Conservation (phyloP, 2,113 vertebrate genomes). For the Pollimyrus isidori region DNA sequence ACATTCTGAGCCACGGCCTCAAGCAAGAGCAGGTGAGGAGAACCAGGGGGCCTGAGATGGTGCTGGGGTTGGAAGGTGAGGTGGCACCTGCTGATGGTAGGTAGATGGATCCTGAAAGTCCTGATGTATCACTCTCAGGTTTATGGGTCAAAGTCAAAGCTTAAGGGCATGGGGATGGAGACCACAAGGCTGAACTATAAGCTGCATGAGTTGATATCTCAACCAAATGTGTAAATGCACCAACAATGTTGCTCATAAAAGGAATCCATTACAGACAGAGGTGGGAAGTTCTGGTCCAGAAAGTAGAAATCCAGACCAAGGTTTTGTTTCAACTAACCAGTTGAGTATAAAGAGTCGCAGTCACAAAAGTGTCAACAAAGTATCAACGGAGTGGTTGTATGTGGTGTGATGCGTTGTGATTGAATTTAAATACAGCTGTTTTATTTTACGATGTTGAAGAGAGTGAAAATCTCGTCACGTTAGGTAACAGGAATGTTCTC, state of each 20-base stretch:
- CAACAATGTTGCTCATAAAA: not conserved
- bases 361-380: not conserved
- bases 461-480: not conserved
- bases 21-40: conserved; percentile 77
- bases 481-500: not conserved
- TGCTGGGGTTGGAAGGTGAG: not conserved
- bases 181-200: not conserved
- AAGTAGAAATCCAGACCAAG: not conserved
- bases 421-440: not conserved
- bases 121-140: not conserved
- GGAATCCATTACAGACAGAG: too few relatives aligned
- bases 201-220: not conserved
- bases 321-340: not conserved
- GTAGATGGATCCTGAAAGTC: not conserved
- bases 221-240: not conserved
- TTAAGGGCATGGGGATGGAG: not conserved
- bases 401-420: not conserved
- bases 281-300: not conserved
- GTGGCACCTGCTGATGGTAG: not conserved
- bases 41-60: not conserved
- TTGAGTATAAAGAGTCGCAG: not conserved
- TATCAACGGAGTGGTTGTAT: not conserved
- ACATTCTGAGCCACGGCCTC: conserved; percentile 86
- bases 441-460: not conserved
- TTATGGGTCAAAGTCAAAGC: not conserved